Evolutionary conservation across 2,888 invertebrate genomes (phyloP).

Genomic region (Trimorus sp.): DNA sequence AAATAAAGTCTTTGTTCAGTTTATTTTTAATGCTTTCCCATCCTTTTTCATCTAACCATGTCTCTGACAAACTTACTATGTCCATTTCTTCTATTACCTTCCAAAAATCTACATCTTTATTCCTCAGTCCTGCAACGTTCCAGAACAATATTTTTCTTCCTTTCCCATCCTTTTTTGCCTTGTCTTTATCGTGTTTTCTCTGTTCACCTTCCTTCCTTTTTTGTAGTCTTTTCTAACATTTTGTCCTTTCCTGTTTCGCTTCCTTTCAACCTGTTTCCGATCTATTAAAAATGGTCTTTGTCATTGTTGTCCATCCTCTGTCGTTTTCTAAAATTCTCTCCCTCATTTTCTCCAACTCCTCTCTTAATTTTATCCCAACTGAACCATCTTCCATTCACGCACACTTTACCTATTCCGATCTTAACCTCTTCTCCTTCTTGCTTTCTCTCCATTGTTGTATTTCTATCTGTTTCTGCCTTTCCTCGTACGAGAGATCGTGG

Average conservation of each 20-base stretch:
- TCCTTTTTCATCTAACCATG: no score
- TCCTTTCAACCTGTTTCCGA: background rate
- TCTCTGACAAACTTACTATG: background rate
- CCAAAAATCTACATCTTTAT: conserved; percentile 15
- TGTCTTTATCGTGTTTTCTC: background rate
- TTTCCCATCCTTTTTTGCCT: background rate
- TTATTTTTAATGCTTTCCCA: conserved; percentile 16
- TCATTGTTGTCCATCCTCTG: background rate
- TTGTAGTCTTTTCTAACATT: no score
- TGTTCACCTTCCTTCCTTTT: background rate
- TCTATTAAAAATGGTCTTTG: background rate
- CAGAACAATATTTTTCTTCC: conserved; percentile 14
- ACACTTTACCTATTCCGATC: conserved; percentile 6
- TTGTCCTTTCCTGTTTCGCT: no score
- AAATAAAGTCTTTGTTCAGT: background rate
- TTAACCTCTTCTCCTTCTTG: conserved; percentile 11
- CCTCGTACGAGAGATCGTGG: conserved; percentile 1
- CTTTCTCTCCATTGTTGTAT: conserved; percentile 15
- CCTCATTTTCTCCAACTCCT: background rate
- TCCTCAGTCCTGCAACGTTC: conserved; percentile 8
- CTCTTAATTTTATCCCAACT: conserved; percentile 2
- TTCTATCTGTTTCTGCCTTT: conserved; percentile 7
- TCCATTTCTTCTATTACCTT: conserved; percentile 12
- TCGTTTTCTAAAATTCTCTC: background rate
- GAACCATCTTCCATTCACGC: background rate